phyloP scores from a whole-genome alignment of 2,888 invertebrate genomes.

The Arrhopalites spinosus region DNA sequence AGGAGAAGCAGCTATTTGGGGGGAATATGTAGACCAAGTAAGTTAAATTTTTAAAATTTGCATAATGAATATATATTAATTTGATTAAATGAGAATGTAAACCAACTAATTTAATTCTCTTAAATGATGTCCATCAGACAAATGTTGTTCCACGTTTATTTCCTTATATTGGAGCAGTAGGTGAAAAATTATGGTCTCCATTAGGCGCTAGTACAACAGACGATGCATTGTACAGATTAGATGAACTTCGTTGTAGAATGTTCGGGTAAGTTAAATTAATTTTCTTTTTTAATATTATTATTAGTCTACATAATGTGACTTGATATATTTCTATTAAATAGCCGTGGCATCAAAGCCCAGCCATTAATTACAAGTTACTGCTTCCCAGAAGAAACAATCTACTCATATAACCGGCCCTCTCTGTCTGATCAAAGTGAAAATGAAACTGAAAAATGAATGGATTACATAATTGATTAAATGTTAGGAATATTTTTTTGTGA shows the following conservation, averaged over 20 bases:
- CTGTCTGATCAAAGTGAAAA: too few species aligned
- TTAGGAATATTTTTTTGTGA: too few species aligned
- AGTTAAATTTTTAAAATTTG: too few species aligned
- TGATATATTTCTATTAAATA: not conserved
- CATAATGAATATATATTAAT: too few species aligned
- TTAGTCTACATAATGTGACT: not conserved
- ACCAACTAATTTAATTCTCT: too few species aligned
- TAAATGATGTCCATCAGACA: constrained; percentile 69
- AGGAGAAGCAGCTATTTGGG: constrained; percentile 86
- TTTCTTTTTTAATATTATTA: not conserved
- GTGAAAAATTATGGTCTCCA: constrained; percentile 81
- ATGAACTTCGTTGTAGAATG: constrained; percentile 76
- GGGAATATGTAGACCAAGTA: constrained; percentile 14
- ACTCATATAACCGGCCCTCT: constrained; percentile 1
- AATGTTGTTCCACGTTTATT: constrained; percentile 70
- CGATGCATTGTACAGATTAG: constrained; percentile 67
- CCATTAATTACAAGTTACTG: constrained; percentile 31
- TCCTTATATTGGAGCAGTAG: constrained; percentile 83
- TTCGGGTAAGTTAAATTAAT: constrained; percentile 59
- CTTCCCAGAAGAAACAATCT: constrained; percentile 22
- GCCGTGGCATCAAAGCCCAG: constrained; percentile 31
- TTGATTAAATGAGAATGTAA: too few species aligned
- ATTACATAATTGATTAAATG: too few species aligned
- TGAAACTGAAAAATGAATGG: too few species aligned
- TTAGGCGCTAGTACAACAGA: constrained; percentile 59